Percentiles rank a stretch among this genome's conserved stretches.
Evolutionary conservation across 2,888 invertebrate species (phyloP).

Genomic region (Didymodactylos carnosus): DNA sequence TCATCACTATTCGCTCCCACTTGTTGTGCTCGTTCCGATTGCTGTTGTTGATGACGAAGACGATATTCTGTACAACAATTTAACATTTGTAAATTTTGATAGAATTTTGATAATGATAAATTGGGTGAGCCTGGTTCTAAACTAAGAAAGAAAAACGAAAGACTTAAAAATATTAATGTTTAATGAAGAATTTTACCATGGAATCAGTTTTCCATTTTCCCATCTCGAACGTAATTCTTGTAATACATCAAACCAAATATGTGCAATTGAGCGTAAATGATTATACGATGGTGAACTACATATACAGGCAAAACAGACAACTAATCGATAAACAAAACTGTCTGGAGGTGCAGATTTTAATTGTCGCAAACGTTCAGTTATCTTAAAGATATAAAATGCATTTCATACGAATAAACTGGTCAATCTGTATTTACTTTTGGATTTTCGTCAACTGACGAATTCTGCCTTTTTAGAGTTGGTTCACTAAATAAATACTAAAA

Average conservation of each 20-base stretch:
- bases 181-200: conserved; percentile 19
- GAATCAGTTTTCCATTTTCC: conserved; percentile 41
- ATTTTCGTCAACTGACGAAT: background rate
- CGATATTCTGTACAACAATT: conserved; percentile 43
- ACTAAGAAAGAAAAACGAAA: background rate
- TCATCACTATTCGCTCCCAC: conserved; percentile 3
- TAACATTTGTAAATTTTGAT: conserved; percentile 69
- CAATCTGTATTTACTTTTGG: background rate
- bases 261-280: conserved; percentile 42
- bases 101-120: conserved; percentile 64
- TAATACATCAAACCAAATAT: conserved; percentile 78
- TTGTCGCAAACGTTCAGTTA: conserved; percentile 31
- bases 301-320: conserved; percentile 47
- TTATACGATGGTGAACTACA: conserved; percentile 41
- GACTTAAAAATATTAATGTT: conserved; percentile 5
- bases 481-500: conserved; percentile 15
- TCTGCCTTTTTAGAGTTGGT: background rate
- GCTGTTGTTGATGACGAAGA: conserved; percentile 17
- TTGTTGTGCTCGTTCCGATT: conserved; percentile 15
- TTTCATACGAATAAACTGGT: background rate
- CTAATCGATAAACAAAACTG: conserved; percentile 60
- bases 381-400: conserved; percentile 13
- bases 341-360: conserved; percentile 58
- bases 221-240: conserved; percentile 70
- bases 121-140: conserved; percentile 46